Evolutionary conservation across 1,140 invertebrate genomes (phyloP).

Genomic region (Trichogramma pretiosum): DNA sequence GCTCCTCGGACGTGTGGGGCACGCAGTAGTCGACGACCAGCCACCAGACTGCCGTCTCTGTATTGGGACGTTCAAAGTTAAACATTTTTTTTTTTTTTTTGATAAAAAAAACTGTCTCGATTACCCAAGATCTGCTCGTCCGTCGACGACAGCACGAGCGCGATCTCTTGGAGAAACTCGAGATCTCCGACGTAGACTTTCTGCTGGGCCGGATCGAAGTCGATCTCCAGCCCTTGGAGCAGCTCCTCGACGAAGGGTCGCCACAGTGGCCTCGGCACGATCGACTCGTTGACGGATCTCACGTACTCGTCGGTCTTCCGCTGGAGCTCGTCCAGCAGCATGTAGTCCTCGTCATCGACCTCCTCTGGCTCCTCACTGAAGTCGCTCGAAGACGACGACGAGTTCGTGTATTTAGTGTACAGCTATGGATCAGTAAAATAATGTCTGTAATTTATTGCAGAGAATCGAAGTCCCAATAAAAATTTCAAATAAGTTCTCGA

Average conservation of each 20-base stretch:
- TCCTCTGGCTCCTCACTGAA: too few species aligned
- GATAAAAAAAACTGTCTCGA: too few species aligned
- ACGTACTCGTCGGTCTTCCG: constrained; percentile 51
- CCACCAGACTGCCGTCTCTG: constrained; percentile 62
- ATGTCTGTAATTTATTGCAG: neutral
- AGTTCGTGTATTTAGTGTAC: too few species aligned
- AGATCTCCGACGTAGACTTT: constrained; percentile 55
- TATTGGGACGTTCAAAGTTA: too few species aligned
- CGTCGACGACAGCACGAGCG: constrained; percentile 46
- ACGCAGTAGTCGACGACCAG: constrained; percentile 55
- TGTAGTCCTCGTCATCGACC: constrained; percentile 50
- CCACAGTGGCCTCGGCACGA: constrained; percentile 51
- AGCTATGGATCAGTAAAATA: neutral
- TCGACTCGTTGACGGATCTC: constrained; percentile 35
- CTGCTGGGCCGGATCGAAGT: constrained; percentile 30
- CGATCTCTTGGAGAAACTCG: constrained; percentile 51
- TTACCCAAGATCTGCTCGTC: constrained; percentile 48
- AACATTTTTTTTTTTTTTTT: neutral
- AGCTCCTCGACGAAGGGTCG: constrained; percentile 53
- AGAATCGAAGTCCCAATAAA: neutral
- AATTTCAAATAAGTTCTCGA: neutral
- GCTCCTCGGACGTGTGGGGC: constrained; percentile 52
- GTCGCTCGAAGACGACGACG: too few species aligned
- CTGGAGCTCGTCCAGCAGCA: constrained; percentile 53
- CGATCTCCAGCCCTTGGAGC: constrained; percentile 46